Evolutionary conservation across 2,888 invertebrate species (phyloP), one percentile per base, ranked within the genome.

Genomic region (Acrobasis consociella): DNA sequence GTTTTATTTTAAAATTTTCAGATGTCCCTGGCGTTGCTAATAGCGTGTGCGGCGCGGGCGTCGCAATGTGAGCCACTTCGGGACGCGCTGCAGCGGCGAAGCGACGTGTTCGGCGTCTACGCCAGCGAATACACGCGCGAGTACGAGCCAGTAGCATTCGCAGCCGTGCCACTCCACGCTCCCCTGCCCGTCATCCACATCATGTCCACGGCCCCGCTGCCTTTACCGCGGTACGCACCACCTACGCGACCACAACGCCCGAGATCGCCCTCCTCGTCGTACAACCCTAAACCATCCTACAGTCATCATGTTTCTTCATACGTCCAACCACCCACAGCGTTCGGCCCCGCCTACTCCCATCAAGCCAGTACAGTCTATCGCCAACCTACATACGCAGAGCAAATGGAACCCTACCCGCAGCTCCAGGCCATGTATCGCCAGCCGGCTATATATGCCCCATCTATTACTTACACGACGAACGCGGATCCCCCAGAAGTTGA

Each of bases 81-180:
- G 2, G 71, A 68, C 16, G 73, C 73, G 42, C 49, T 78, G 59
- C 74, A 69, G 62, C 77, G 76, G n/a, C 78, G 81, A 55, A 77
- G 81, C 65, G 77, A 74, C 69, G 67, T 68, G 58, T 70, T 68
- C 69, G 72, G 76, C 39, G 72, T 74, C 61, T 82, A 83, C 77
- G 81, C 81, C 13, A 68, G 69, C 53, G 75, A 79, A 37, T 80
- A 72, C 69, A 60, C 72, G 49, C 78, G 75, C n/a, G 79, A 81
- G 55, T 83, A 84, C 74, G 82, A 83, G 71, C 83, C 86, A 9
- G 73, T 80, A 64, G 72, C 85, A 64, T 86, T 76, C 73, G 87
- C 89, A 0, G 86, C 90, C 60, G 69, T 89, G 62, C 88, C 90
- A 17, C 78, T 89, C 65, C 86, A 85, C 74, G 69, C 80, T 56